These are phyloP conservation scores for Andrena marginata DNA, from an alignment of 2,888 invertebrate species.

Conservation along the genomic window DNA sequence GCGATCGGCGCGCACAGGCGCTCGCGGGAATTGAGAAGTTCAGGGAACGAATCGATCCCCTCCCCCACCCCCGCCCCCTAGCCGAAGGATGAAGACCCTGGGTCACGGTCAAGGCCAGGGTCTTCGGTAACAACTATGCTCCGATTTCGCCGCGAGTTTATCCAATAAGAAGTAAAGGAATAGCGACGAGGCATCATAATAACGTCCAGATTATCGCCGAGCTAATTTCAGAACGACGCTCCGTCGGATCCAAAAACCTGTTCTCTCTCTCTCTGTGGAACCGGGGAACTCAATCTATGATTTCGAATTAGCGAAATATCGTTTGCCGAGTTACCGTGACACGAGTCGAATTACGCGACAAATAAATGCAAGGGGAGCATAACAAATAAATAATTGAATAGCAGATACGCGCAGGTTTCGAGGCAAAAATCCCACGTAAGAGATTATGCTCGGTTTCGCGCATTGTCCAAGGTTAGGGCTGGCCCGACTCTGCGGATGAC, in stretches of 20 bases:
- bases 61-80: constrained; percentile 11
- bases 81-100: constrained; percentile 76
- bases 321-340: background rate
- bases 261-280: too few relatives aligned
- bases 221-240: constrained; percentile 9
- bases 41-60: constrained; percentile 75
- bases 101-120: constrained; percentile 79
- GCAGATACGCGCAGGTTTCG: background rate
- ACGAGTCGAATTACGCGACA: background rate
- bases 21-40: constrained; percentile 67
- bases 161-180: constrained; percentile 61
- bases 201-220: background rate
- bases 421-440: constrained; percentile 39
- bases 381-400: background rate
- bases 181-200: constrained; percentile 37
- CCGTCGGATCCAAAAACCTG: background rate
- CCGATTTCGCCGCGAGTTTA: constrained; percentile 63
- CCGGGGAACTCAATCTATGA: too few relatives aligned
- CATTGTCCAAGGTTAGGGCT: constrained; percentile 81
- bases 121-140: constrained; percentile 65
- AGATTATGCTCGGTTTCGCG: constrained; percentile 71
- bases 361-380: background rate
- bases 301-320: too few relatives aligned
- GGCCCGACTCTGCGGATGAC: constrained; percentile 73
- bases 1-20: constrained; percentile 32